Percentiles rank a stretch among this genome's conserved stretches.
Conservation (phyloP, 2,797 vertebrate genomes). For the Margarornis squamiger region DNA sequence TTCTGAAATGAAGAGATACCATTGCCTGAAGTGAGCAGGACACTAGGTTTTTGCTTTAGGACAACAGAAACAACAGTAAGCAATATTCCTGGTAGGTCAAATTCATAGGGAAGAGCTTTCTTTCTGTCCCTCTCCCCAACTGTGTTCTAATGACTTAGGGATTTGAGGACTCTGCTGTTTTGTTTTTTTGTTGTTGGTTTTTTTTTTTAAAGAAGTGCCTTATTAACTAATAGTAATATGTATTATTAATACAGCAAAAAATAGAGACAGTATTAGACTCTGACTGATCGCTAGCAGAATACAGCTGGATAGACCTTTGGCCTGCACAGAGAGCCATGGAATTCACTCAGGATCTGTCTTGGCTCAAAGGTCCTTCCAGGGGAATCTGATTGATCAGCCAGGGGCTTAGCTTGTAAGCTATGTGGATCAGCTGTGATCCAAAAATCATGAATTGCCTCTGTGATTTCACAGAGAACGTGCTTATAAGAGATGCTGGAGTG, state of each 20-base stretch:
- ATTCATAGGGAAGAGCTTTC: slow-evolving; percentile 27
- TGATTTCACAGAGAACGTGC: slow-evolving; percentile 54
- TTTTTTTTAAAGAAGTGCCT: slow-evolving; percentile 9
- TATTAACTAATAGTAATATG: slow-evolving; percentile 16
- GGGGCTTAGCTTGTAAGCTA: slow-evolving; percentile 39
- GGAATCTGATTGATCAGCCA: slow-evolving; percentile 7
- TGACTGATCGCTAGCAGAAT: slow-evolving; percentile 33
- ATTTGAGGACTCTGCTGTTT: neutral
- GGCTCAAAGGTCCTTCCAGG: neutral
- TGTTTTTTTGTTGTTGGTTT: too few species aligned
- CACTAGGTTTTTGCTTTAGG: slow-evolving; percentile 65
- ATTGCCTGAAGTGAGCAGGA: slow-evolving; percentile 65
- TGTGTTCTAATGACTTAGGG: neutral
- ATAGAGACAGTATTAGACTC: slow-evolving; percentile 24
- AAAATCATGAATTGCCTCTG: slow-evolving; percentile 52
- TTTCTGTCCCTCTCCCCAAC: neutral
- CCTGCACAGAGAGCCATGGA: neutral
- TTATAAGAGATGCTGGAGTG: slow-evolving; percentile 20
- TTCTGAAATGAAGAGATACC: slow-evolving; percentile 20
- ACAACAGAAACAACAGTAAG: slow-evolving; percentile 29
- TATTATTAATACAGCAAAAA: slow-evolving; percentile 16
- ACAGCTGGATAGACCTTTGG: slow-evolving; percentile 1
- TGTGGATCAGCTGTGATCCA: slow-evolving; percentile 59
- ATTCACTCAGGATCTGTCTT: neutral
- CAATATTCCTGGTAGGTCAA: slow-evolving; percentile 15